Evolutionary conservation across 1,140 invertebrate genomes (phyloP).

Genomic region (Brachionus koreanus): DNA sequence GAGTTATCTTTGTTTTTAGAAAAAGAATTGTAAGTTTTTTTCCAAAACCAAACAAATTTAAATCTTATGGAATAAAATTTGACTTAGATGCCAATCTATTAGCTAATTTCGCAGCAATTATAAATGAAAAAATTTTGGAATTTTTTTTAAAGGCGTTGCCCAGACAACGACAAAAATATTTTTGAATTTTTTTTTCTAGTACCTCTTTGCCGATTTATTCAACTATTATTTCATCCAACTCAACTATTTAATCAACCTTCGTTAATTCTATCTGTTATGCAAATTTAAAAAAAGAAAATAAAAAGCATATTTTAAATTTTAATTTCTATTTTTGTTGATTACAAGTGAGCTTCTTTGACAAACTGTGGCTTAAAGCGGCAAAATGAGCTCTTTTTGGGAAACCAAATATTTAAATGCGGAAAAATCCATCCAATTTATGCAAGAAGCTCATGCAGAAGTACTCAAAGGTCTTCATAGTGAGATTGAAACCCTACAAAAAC

Average conservation of each 20-base stretch:
- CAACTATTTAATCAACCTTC: not conserved
- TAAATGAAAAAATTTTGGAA: not conserved
- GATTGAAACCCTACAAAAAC: conserved; percentile 37
- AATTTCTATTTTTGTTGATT: not conserved
- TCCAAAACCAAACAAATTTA: not conserved
- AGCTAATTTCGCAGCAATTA: not conserved
- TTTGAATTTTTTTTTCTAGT: not conserved
- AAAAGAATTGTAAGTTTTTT: too few relatives aligned
- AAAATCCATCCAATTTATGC: conserved; percentile 37
- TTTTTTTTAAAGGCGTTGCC: conserved; percentile 8
- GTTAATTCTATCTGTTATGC: not conserved
- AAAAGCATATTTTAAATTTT: not conserved
- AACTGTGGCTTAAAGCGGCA: not conserved
- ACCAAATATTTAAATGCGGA: conserved; percentile 22
- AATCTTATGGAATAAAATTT: not conserved
- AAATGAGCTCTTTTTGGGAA: conserved; percentile 42
- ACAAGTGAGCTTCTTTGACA: not conserved
- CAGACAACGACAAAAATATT: not conserved
- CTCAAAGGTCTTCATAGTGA: conserved; percentile 6
- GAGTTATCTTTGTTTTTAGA: too few relatives aligned
- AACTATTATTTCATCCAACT: not conserved
- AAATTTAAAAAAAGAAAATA: not conserved
- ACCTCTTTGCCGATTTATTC: not conserved
- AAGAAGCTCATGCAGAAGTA: conserved; percentile 36
- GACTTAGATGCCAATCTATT: not conserved